phyloP scores from a whole-genome alignment of 2,797 vertebrate species.

The Syngnathus acus region DNA sequence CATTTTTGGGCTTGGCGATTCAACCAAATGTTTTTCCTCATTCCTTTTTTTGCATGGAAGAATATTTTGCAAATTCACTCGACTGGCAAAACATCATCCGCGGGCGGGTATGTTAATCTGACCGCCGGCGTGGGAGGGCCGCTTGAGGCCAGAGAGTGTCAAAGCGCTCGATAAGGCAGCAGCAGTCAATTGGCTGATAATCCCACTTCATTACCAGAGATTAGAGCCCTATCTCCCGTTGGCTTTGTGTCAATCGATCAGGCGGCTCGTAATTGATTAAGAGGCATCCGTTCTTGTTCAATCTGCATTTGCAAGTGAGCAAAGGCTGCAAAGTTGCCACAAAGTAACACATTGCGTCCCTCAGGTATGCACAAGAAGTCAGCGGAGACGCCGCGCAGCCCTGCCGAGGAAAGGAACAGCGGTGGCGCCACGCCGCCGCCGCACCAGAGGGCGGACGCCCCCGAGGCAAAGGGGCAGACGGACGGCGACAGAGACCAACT shows the following conservation, averaged over 20 bases:
- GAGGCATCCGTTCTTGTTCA: slow-evolving; percentile 10
- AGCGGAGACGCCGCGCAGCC: slow-evolving; percentile 77
- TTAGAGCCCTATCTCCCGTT: slow-evolving; percentile 43
- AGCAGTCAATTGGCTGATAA: slow-evolving; percentile 54
- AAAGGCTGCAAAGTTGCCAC: slow-evolving; percentile 70
- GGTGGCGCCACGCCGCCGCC: slow-evolving; percentile 67
- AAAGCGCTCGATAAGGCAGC: slow-evolving; percentile 34
- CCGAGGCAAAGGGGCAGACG: slow-evolving; percentile 54
- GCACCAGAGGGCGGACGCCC: slow-evolving; percentile 72
- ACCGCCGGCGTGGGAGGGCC: neutral
- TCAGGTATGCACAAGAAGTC: slow-evolving; percentile 99
- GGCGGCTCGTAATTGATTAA: slow-evolving; percentile 47
- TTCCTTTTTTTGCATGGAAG: no score
- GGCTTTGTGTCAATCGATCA: slow-evolving; percentile 55
- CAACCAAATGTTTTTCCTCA: no score
- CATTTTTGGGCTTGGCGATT: no score
- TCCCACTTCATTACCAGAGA: slow-evolving; percentile 65
- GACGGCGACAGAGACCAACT: slow-evolving; percentile 82
- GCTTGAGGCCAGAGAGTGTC: neutral
- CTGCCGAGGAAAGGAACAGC: slow-evolving; percentile 74
- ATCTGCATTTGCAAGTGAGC: slow-evolving; percentile 2
- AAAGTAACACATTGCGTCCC: slow-evolving; percentile 67
- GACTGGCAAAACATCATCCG: neutral
- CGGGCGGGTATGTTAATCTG: neutral
- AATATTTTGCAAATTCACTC: no score